Base-by-base conservation (phyloP, 2,113 vertebrate genomes). In the Hucho hucho region DNA sequence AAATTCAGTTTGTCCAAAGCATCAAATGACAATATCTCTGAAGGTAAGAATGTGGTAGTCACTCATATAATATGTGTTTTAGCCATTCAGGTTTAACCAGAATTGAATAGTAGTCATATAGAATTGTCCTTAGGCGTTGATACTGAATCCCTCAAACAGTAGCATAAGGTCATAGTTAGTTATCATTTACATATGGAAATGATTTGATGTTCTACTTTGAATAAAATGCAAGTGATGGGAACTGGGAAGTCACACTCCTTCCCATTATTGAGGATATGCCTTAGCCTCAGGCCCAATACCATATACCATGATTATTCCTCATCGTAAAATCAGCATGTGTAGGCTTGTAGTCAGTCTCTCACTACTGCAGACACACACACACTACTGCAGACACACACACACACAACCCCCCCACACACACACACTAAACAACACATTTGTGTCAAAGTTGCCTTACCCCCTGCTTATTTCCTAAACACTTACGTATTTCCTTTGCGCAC, bases 251-350 rank as follows among this genome's bases (percentile, higher is more conserved):
- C 14, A 64, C 29, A 70, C 64, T 29, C 71, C 59, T 74, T 65
- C 68, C 20, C 64, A 49, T 66, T 64, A 87, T 75, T 75, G 80
- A 63, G 78, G 71, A 76, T 72, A 24, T 28, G 70, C 76, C 68
- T 74, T 32, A 66, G 66, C 76, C 68, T 76, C 32, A 66, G 76
- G 69, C 74, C 70, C 65, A 37, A n/a, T 18, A n/a, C 28, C n/a
- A n/a, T n/a, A n/a, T n/a, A n/a, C n/a, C 12, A 9, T 20, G 66
- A 25, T 71, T 70, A 28, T 76, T 66, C 72, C 46, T 46, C 7
- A 72, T 56, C 0, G 2, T 67, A 16, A 28, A n/a, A 67, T 32
- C 65, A 9, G 14, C 65, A 9, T 32, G 65, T 32, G 29, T 4
- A 67, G 65, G 65, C 65, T 37, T 37, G 65, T 20, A 67, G 0